Evolutionary conservation across 2,797 vertebrate species (phyloP), one percentile per base, ranked within the genome.

Genomic region (Pseudochirops corinnae): DNA sequence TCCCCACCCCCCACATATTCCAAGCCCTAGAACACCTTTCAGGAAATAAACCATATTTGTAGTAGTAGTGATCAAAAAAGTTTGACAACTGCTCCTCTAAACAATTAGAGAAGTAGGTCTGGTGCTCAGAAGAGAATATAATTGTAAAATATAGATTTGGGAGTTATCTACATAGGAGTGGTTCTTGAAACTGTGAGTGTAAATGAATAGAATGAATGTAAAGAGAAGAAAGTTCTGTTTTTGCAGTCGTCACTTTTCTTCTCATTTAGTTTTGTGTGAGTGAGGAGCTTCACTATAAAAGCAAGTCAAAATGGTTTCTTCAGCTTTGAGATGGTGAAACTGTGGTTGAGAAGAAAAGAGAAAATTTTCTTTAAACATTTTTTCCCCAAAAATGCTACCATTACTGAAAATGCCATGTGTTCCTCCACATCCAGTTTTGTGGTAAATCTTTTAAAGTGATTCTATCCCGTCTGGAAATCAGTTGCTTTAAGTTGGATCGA

Each of bases 381-480:
- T 50, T 26, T 26, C 11, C 11, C 29, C 4, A 24, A 82, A 87
- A 82, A 39, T 87, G 74, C 39, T 87, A 50, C 39, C 24, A 26
- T 94, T 93, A 82, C 92, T 94, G 94, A 95, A 97, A 96, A 95
- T 74, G 55, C 31, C 62, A 14, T 56, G 26, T 56, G 50, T 93
- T 67, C 2, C 56, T 96, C 39, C 50, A 62, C 7, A 93, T 91
- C 46, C 87, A 96, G 9, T 87, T 87, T 87, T 46, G 39, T 53
- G 33, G 11, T 90, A 31, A 92, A 92, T 90, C 24, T 91, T 95
- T 92, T 96, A 90, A 95, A 95, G 90, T 56, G 95, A 67, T 93
- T n/a, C 21, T 95, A 52, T 96, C 56, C 74, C 94, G 92, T 92
- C 96, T 97, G 92, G 94, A 97, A 97, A 33, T 90, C 74, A 96